Evolutionary conservation across 2,888 invertebrate species (phyloP), one percentile per base, ranked within the genome.

Genomic region (Leptinotarsa rubiginosa): DNA sequence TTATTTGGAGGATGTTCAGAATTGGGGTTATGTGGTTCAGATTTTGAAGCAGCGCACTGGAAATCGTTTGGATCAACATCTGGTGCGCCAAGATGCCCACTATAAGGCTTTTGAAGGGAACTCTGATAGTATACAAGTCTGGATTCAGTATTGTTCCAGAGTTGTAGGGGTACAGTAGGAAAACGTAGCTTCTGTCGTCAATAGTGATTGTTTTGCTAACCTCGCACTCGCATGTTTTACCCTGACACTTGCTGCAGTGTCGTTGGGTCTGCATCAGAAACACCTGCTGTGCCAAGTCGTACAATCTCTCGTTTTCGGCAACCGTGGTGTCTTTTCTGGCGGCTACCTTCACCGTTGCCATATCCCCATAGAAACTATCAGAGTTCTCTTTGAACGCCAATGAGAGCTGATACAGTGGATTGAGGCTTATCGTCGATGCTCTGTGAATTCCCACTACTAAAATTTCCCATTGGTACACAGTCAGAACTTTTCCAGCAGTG

Each of bases 321-420:
- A 94, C 90, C 1, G 95, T 94, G 84, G 95, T 95, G 86, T 97
- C 97, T 75, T 94, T 92, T 65, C 97, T 90, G 0, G 97, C 97
- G 1, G 97, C 97, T 10, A 97, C 97, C 90, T 97, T 97, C 0
- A 97, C 97, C 75, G 96, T 96, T 13, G 95, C 95, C 79, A 94
- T 89, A 87, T 97, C 97, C 0, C 97, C 97, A 86, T 97, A 97
- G 88, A 97, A 98, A 85, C 97, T 97, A 83, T 96, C 95, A 0
- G 97, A 97, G 84, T 96, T 94, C 81, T 95, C 93, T 83, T 96
- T 94, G 86, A 97, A 98, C 52, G 96, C 96, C 83, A 95, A 92
- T 73, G 96, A 96, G 54, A 98, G 89, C 88, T 96, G 96, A 78
- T 95, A 93, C 71, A 98, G 87, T 50, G 96, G 96, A 79, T 95